These are phyloP conservation scores for Frankliniella intonsa DNA, from an alignment of 2,888 invertebrate species.

Conservation along the genomic window DNA sequence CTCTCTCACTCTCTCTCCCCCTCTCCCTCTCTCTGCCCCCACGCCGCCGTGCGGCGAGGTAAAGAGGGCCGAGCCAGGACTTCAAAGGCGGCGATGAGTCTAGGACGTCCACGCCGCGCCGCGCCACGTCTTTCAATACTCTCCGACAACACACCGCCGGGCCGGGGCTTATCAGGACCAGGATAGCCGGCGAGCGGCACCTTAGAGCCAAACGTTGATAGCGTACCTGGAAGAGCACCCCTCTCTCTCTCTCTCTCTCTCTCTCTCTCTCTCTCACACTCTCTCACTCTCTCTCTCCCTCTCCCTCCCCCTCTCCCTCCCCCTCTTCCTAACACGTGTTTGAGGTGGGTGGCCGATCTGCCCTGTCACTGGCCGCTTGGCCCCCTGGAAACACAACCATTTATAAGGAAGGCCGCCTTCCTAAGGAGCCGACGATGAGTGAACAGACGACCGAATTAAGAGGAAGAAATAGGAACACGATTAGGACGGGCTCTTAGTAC, in stretches of 20 bases:
- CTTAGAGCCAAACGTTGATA: not conserved
- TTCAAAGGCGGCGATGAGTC: not conserved
- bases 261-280: not conserved
- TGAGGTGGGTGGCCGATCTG: not conserved
- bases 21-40: not conserved
- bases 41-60: too few species aligned
- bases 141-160: not conserved
- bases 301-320: not conserved
- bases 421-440: not conserved
- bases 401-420: not conserved
- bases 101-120: not conserved
- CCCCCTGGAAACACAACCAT: too few species aligned
- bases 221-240: not conserved
- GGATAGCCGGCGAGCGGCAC: too few species aligned
- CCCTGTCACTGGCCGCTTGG: not conserved
- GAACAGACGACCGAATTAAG: too few species aligned
- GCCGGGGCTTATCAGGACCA: too few species aligned
- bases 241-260: not conserved
- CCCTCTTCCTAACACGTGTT: not conserved
- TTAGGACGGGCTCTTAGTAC: too few species aligned
- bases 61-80: not conserved
- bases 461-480: too few species aligned
- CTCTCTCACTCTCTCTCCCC: conserved; percentile 1
- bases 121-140: not conserved
- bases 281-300: not conserved